phyloP scores from a whole-genome alignment of 2,797 vertebrate genomes.

The Aldrovandia affinis region DNA sequence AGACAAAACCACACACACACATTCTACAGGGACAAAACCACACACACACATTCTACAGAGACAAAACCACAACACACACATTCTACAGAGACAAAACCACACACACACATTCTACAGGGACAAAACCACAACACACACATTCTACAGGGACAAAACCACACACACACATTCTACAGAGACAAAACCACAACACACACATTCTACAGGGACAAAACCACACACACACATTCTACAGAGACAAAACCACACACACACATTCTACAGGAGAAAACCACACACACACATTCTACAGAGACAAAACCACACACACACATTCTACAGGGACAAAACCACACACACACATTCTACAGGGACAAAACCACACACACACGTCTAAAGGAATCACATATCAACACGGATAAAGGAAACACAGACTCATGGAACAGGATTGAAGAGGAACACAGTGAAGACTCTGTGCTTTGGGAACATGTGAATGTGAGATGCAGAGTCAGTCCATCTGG shows the following conservation, averaged over 20 bases:
- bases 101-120: conserved; percentile 63
- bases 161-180: conserved; percentile 63
- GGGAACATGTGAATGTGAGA: no score
- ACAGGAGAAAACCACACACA: conserved; percentile 55
- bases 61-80: conserved; percentile 60
- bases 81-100: conserved; percentile 54
- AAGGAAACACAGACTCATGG: no score
- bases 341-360: conserved; percentile 62
- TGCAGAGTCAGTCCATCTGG: no score
- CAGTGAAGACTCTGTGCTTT: no score
- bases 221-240: conserved; percentile 63
- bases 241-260: no score
- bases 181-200: no score
- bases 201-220: conserved; percentile 53
- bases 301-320: no score
- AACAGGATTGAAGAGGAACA: no score
- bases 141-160: conserved; percentile 55
- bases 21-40: conserved; percentile 54
- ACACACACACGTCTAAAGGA: conserved; percentile 36
- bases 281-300: conserved; percentile 62
- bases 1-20: conserved; percentile 60
- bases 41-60: conserved; percentile 63
- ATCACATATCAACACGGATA: no score
- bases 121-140: conserved; percentile 60
- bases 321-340: conserved; percentile 55